Conservation (phyloP, 2,888 invertebrate species). For the Drosophila nr. fundita region DNA sequence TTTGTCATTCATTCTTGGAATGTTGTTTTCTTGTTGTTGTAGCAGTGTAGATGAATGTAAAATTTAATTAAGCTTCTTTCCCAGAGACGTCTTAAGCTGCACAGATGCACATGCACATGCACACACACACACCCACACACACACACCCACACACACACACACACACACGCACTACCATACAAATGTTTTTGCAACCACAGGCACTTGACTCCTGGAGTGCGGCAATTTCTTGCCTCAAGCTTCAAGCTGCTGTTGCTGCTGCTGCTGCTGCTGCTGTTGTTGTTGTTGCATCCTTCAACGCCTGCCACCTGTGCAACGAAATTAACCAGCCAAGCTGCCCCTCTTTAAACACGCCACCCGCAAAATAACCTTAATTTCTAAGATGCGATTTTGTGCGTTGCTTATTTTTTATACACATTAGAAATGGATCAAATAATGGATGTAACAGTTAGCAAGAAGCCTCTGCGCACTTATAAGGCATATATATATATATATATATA, state of each 20-base stretch:
- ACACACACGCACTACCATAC: neutral
- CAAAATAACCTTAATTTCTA: neutral
- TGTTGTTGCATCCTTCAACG: slow-evolving; percentile 24
- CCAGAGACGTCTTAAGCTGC: slow-evolving; percentile 60
- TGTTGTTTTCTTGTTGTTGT: neutral
- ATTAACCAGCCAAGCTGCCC: neutral
- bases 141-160: neutral
- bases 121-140: neutral
- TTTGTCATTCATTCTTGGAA: neutral
- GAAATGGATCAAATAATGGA: neutral
- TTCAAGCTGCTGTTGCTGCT: neutral
- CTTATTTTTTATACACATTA: neutral
- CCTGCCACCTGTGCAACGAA: slow-evolving; percentile 41
- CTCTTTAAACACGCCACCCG: neutral
- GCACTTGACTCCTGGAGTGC: slow-evolving; percentile 79
- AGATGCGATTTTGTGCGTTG: neutral
- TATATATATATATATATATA: neutral
- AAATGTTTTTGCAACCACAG: slow-evolving; percentile 69
- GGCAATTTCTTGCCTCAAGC: slow-evolving; percentile 60
- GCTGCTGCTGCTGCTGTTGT: neutral
- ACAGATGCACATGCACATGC: slow-evolving; percentile 39
- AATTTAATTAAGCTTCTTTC: slow-evolving; percentile 70
- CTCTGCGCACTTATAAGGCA: neutral
- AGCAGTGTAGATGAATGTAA: slow-evolving; percentile 41
- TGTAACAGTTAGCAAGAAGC: neutral